These are phyloP conservation scores for Hylyphantes graminicola DNA, from an alignment of 1,140 invertebrate species.

Conservation along the genomic window DNA sequence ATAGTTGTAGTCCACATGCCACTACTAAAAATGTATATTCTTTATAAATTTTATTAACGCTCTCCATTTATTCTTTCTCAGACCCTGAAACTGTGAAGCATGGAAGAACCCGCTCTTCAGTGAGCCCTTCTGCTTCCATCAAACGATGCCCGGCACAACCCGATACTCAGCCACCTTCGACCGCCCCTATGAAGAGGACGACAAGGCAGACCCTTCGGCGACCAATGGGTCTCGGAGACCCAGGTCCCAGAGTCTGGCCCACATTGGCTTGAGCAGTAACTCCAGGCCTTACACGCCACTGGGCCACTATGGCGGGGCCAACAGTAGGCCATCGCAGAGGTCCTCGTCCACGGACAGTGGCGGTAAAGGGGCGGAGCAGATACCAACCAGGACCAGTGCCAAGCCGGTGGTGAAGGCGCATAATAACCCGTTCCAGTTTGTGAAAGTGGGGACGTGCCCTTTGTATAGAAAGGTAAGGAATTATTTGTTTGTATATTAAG, in stretches of 20 bases:
- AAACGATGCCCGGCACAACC: conserved; percentile 53
- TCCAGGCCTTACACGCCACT: conserved; percentile 20
- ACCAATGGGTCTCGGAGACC: conserved; percentile 5
- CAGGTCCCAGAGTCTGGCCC: conserved; percentile 39
- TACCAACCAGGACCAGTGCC: conserved; percentile 41
- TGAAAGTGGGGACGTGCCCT: conserved; percentile 63
- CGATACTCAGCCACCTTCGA: conserved; percentile 59
- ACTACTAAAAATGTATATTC: too few species aligned
- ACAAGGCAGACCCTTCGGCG: neutral
- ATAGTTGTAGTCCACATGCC: too few species aligned
- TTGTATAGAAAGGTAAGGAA: conserved; percentile 61
- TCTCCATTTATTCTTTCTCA: neutral
- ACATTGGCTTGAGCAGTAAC: neutral
- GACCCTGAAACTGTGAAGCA: neutral
- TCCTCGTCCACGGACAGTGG: conserved; percentile 19
- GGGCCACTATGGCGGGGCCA: neutral
- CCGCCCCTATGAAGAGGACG: conserved; percentile 50
- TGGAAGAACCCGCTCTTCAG: conserved; percentile 13
- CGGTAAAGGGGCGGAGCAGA: conserved; percentile 5
- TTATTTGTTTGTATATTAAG: neutral
- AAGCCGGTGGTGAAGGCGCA: conserved; percentile 49
- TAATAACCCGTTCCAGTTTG: conserved; percentile 64
- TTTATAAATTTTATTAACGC: too few species aligned
- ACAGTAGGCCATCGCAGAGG: neutral
- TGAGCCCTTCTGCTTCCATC: neutral